Base-by-base conservation (phyloP, 2,888 invertebrate genomes). In the Scaptomyza cyrtandrae region DNA sequence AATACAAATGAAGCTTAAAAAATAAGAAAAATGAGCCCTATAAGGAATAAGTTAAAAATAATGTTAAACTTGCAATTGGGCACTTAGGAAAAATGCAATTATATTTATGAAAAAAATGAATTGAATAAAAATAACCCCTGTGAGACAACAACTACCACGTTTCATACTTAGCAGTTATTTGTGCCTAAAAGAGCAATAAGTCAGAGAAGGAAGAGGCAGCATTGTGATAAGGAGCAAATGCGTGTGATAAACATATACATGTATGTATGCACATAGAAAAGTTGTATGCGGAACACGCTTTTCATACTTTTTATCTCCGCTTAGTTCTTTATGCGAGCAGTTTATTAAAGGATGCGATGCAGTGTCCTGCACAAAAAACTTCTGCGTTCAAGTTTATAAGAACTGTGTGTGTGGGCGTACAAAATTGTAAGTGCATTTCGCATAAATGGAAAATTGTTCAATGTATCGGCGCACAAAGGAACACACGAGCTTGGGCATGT, bases 391-490 rank as follows among this genome's bases (percentile, higher is more conserved):
- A 48, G 11, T 24, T 11, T 44, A 33, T 24, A 41, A 29, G n/a
- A 27, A 48, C 29, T 24, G 16, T 49, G 19, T 39, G 45, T 9
- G 24, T 24, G 39, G 14, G 55, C 9, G 39, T 27, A 71, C 7
- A 75, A 73, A 76, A 69, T 76, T 78, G 50, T 69, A 78, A 78
- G 64, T 76, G 78, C 82, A 86, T 76, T 84, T 81, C 69, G 59
- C 81, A 78, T 75, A 86, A 84, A 84, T 86, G 65, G 79, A 81
- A 82, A 82, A 82, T 80, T 80, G 78, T 82, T 80, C 84, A 86
- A 82, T 86, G 80, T 86, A 86, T 75, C 61, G 72, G 66, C 54
- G 60, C 67, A 84, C 78, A 79, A 84, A 80, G 48, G 48, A 58
- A 35, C 43, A 39, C 43, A 53, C 10, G 33, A 57, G 35, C 24